These are phyloP conservation scores for Polypterus senegalus DNA, from an alignment of 2,113 vertebrate genomes.

Conservation along the genomic window DNA sequence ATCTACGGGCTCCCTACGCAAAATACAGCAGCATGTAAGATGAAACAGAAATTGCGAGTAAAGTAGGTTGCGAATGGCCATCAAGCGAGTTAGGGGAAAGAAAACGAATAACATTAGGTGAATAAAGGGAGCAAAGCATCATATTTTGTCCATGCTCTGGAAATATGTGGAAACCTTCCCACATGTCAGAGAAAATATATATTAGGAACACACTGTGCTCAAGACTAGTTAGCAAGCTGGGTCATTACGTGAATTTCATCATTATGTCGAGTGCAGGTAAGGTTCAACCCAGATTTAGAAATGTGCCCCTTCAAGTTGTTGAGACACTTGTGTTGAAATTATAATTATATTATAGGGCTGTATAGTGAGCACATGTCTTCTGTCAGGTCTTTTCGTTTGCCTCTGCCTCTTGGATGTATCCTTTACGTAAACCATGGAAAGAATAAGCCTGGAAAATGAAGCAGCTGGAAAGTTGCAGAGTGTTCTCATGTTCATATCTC, in stretches of 20 bases:
- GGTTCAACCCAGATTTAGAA: slow-evolving; percentile 82
- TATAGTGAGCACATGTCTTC: slow-evolving; percentile 73
- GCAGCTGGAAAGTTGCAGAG: too few species aligned
- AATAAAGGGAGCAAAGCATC: slow-evolving; percentile 81
- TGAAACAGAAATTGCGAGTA: too few species aligned
- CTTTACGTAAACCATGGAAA: slow-evolving; percentile 34
- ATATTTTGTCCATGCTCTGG: slow-evolving; percentile 81
- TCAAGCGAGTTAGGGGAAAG: too few species aligned
- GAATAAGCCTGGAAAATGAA: too few species aligned
- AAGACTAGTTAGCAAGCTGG: slow-evolving; percentile 64
- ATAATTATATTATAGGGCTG: slow-evolving; percentile 80
- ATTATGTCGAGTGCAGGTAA: slow-evolving; percentile 84
- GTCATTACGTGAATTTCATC: slow-evolving; percentile 91
- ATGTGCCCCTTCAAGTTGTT: slow-evolving; percentile 72
- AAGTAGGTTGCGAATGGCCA: too few species aligned
- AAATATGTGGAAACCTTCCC: slow-evolving; percentile 76
- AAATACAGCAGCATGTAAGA: too few species aligned
- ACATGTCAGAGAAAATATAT: slow-evolving; percentile 76
- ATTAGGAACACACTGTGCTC: slow-evolving; percentile 84
- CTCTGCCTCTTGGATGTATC: slow-evolving; percentile 72
- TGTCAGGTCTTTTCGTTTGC: slow-evolving; percentile 46
- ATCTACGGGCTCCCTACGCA: too few species aligned
- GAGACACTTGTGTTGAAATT: slow-evolving; percentile 56
- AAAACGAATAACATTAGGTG: slow-evolving; percentile 43
- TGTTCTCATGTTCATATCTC: too few species aligned